Base-by-base conservation (phyloP, 1,140 invertebrate species). In the Eueides isabella region DNA sequence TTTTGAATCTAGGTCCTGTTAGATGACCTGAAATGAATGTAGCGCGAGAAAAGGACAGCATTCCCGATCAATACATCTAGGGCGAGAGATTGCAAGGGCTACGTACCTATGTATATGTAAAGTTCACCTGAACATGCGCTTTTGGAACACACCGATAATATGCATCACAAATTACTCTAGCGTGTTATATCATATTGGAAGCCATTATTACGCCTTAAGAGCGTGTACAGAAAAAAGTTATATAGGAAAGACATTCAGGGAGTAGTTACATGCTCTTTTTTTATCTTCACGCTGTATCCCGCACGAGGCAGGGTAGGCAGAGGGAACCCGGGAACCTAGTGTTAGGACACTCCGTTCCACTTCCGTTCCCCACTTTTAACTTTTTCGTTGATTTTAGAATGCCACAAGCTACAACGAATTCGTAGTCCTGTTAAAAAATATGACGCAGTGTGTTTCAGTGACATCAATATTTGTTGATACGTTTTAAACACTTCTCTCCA, bases 1-100 rank as follows among this genome's bases (percentile, higher is more conserved):
- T 2, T n/a, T 2, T 55, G 48, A 55, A 55, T 55, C 63, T 65
- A 65, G 63, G 35, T 65, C 30, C 30, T 65, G 30, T 28, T 65
- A 65, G 63, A 65, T 65, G 30, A 65, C 63, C 63, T 65, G 63
- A 65, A 35, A 35, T 35, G 63, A 35, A 65, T 35, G 7, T 65
- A 65, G 19, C 35, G 31, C 5, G 63, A 23, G 63, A 65, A 16
- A 65, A 35, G 63, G 30, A 35, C 35, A 31, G 35, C 63, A 23
- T 26, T 35, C 63, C n/a, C 30, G 63, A 65, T 65, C 63, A 65
- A 65, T 65, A 65, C 16, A 23, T 29, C 62, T 16, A 23, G 48
- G 23, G 48, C 9, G n/a, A 65, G 9, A 19, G n/a, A 1, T 55
- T 4, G 23, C 19, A 55, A 55, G 48, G 48, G 48, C 48, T 55